Percentiles rank a stretch among this genome's conserved stretches.
Conservation (phyloP, 2,888 invertebrate species). For the Ophion obscuratus region DNA sequence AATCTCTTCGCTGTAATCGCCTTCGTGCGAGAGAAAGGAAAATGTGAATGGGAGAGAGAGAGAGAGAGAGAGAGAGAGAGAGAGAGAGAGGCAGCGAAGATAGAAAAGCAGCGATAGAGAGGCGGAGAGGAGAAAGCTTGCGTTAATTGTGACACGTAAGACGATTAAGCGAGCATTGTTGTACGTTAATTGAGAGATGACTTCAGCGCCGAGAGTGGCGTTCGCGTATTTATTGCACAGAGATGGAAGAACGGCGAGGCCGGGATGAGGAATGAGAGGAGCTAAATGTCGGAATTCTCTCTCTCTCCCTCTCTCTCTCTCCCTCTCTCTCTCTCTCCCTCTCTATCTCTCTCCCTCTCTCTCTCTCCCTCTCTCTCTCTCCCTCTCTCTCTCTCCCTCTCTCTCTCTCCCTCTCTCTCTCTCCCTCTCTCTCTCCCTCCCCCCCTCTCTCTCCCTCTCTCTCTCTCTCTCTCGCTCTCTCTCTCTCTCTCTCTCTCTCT, state of each 20-base stretch:
- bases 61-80: slow-evolving; percentile 2
- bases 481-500: too few relatives aligned
- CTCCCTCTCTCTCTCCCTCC: too few relatives aligned
- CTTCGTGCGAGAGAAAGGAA: neutral
- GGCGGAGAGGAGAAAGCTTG: slow-evolving; percentile 55
- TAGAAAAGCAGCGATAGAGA: too few relatives aligned
- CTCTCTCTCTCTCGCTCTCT: too few relatives aligned
- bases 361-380: neutral
- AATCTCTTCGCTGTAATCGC: slow-evolving; percentile 35
- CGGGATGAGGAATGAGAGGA: slow-evolving; percentile 8
- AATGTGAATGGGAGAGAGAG: neutral
- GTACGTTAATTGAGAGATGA: slow-evolving; percentile 81
- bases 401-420: too few relatives aligned
- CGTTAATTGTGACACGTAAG: slow-evolving; percentile 81
- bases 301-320: neutral
- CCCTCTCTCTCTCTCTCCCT: slow-evolving; percentile 13
- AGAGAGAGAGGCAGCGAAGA: neutral
- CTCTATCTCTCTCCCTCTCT: slow-evolving; percentile 31
- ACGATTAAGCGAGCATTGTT: slow-evolving; percentile 79
- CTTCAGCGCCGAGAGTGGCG: slow-evolving; percentile 72
- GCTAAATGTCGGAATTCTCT: slow-evolving; percentile 41
- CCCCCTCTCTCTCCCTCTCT: too few relatives aligned
- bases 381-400: too few relatives aligned
- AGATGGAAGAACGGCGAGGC: neutral
- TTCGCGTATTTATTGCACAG: slow-evolving; percentile 61